Evolutionary conservation across 2,797 vertebrate species (phyloP).

Genomic region (Petrocephalus sullivani): DNA sequence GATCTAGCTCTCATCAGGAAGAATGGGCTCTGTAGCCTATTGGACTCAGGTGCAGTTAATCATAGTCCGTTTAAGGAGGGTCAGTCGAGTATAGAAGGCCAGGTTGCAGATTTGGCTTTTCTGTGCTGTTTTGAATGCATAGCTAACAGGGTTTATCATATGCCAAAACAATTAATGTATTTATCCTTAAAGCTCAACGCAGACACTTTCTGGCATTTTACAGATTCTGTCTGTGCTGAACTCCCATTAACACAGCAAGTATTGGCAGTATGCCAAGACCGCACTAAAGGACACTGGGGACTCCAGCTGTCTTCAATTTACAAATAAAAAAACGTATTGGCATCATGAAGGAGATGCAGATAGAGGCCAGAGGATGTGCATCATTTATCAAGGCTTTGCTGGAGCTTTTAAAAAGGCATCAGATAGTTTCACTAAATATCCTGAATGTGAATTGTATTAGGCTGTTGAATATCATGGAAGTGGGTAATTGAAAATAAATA

Average conservation of each 20-base stretch:
- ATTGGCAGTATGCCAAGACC: background rate
- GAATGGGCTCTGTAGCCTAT: background rate
- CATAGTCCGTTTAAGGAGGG: background rate
- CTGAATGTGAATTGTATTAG: background rate
- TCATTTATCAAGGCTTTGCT: background rate
- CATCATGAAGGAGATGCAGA: background rate
- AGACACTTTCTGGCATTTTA: background rate
- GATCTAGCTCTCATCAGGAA: background rate
- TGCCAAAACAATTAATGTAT: slow-evolving; percentile 6
- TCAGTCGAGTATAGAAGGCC: background rate
- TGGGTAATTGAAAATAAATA: background rate
- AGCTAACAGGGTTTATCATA: background rate
- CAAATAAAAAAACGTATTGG: background rate
- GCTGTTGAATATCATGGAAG: background rate
- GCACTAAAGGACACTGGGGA: background rate
- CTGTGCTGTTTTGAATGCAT: background rate
- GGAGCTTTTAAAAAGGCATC: background rate
- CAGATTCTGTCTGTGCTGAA: background rate
- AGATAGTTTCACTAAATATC: background rate
- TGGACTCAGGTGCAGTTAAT: slow-evolving; percentile 7
- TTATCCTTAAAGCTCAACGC: background rate
- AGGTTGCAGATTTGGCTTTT: background rate
- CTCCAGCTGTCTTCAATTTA: background rate
- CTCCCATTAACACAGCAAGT: background rate
- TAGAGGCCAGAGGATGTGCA: background rate